These are phyloP conservation scores for Zoanthus solanderi DNA, from an alignment of 92 coral and sea anemone genomes.

Conservation along the genomic window DNA sequence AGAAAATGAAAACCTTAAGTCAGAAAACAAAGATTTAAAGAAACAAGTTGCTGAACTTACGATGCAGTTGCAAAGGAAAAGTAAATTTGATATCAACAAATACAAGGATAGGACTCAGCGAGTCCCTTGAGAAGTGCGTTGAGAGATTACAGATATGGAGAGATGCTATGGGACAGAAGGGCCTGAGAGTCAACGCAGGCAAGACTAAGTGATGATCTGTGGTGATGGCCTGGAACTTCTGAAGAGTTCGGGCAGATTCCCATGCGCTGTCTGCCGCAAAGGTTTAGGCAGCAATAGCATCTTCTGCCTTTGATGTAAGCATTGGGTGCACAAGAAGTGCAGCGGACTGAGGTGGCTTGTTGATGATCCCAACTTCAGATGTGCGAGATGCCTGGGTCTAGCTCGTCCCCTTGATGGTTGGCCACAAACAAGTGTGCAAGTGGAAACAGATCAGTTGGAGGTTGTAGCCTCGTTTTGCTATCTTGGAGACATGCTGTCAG, in stretches of 20 bases:
- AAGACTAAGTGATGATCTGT: not conserved
- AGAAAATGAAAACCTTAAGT: conserved; percentile 54
- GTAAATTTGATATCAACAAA: conserved; percentile 51
- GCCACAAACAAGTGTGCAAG: conserved; percentile 17
- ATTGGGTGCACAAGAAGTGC: too few relatives aligned
- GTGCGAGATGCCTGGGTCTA: not conserved
- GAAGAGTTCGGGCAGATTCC: not conserved
- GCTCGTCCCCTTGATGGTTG: conserved; percentile 17
- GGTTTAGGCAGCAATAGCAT: too few relatives aligned
- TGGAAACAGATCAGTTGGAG: conserved; percentile 6
- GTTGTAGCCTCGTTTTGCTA: conserved; percentile 33
- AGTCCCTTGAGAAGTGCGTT: not conserved
- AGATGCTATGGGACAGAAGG: not conserved
- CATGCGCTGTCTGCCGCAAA: not conserved
- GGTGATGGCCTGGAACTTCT: not conserved
- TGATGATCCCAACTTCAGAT: not conserved
- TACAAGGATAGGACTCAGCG: conserved; percentile 58
- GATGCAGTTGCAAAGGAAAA: conserved; percentile 4
- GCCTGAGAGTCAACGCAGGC: not conserved
- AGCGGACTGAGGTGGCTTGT: too few relatives aligned
- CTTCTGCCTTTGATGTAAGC: too few relatives aligned
- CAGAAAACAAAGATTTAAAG: conserved; percentile 46
- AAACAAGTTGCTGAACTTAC: conserved; percentile 21
- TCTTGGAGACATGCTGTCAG: conserved; percentile 39
- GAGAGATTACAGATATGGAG: not conserved